Conservation (phyloP, 2,888 invertebrate species). For the Ischnura elegans region DNA sequence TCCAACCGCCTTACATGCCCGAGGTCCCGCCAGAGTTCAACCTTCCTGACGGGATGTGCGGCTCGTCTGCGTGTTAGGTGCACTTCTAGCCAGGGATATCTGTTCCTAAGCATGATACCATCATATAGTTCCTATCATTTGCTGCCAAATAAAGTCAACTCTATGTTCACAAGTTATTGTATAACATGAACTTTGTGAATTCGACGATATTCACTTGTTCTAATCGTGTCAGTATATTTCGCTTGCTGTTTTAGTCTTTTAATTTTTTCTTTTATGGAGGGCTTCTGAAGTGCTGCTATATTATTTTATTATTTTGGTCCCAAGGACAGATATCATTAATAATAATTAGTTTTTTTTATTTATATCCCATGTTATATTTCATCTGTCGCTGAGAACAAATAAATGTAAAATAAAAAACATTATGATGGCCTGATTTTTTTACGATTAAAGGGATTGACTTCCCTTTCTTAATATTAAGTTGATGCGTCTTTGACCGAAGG, state of each 20-base stretch:
- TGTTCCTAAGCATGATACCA: background rate
- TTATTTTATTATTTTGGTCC: background rate
- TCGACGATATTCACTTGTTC: background rate
- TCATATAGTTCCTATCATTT: background rate
- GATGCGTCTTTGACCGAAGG: too few species aligned
- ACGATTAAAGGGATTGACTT: too few species aligned
- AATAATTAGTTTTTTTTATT: background rate
- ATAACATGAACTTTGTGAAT: background rate
- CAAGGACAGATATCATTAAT: background rate
- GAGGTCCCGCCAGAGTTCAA: conserved; percentile 42
- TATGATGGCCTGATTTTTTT: too few species aligned
- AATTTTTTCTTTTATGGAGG: too few species aligned
- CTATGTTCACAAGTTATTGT: background rate
- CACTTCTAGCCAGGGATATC: background rate
- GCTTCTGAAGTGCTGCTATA: background rate
- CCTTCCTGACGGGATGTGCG: conserved; percentile 22
- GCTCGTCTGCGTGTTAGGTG: background rate
- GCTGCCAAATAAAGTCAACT: background rate
- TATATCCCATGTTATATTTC: background rate
- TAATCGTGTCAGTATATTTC: background rate
- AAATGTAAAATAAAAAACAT: too few species aligned
- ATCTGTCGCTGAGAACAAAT: too few species aligned
- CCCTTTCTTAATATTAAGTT: too few species aligned
- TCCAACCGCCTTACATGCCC: background rate
- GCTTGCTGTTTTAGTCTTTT: background rate